Conservation (phyloP, 2,888 invertebrate species). For the Xylota segnis region DNA sequence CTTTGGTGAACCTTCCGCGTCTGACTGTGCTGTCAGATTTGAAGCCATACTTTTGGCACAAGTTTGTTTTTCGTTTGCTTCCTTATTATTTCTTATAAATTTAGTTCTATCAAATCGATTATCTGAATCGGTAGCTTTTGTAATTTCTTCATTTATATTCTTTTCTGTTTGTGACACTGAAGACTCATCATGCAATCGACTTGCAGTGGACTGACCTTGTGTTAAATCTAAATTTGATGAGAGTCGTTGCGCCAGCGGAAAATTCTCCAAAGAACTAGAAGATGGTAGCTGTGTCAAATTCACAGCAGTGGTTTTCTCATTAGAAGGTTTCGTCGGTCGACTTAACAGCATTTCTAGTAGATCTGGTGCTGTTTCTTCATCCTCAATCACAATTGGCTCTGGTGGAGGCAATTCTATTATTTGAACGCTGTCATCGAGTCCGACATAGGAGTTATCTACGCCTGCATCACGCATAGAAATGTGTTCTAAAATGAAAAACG, state of each 20-base stretch:
- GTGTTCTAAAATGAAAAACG: conserved; percentile 41
- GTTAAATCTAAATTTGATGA: conserved; percentile 40
- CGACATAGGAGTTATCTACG: background rate
- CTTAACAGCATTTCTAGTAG: conserved; percentile 47
- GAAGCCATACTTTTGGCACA: too few relatives aligned
- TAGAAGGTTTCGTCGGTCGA: background rate
- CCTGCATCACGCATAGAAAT: background rate
- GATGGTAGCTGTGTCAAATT: background rate
- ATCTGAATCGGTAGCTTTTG: background rate
- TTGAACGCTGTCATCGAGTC: conserved; percentile 38
- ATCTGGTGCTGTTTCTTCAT: conserved; percentile 64
- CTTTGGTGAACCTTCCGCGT: background rate
- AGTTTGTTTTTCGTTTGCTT: too few relatives aligned
- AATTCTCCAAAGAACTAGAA: conserved; percentile 10
- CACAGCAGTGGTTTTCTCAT: background rate
- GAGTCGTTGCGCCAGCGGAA: conserved; percentile 50
- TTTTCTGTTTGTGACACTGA: background rate
- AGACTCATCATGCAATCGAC: background rate
- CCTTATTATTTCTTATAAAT: background rate
- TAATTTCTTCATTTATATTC: background rate
- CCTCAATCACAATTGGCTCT: conserved; percentile 56
- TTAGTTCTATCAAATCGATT: background rate
- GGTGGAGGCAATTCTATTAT: conserved; percentile 52
- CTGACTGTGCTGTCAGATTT: background rate
- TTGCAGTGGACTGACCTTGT: conserved; percentile 19